Conservation (phyloP, 2,888 invertebrate genomes). For the Ametastegia equiseti region DNA sequence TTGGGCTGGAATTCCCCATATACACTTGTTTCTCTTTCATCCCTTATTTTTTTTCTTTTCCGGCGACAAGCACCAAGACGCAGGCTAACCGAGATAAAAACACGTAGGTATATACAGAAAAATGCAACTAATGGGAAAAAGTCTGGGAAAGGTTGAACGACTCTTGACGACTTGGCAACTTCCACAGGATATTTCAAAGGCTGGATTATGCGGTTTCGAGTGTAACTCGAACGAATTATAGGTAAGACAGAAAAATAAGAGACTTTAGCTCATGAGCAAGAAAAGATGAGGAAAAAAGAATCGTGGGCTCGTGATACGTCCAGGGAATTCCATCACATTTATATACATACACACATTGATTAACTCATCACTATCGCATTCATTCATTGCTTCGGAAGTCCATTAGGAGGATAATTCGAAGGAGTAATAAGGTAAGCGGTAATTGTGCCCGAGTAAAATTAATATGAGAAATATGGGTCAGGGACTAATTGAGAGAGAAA, state of each 20-base stretch:
- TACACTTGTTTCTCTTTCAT: too few relatives aligned
- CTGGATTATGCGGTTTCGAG: slow-evolving; percentile 18
- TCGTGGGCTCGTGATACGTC: too few relatives aligned
- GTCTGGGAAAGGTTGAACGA: not conserved
- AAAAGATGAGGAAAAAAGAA: not conserved
- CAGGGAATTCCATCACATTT: not conserved
- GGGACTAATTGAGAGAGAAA: not conserved
- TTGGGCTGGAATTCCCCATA: too few relatives aligned
- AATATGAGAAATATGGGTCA: slow-evolving; percentile 23
- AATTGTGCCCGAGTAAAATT: slow-evolving; percentile 15
- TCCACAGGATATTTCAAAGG: not conserved
- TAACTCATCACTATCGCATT: not conserved
- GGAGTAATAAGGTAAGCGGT: slow-evolving; percentile 21
- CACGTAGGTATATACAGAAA: too few relatives aligned
- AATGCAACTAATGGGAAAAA: too few relatives aligned
- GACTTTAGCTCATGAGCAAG: not conserved
- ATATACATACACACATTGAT: not conserved
- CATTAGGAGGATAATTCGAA: slow-evolving; percentile 12
- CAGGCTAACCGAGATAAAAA: too few relatives aligned
- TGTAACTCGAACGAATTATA: slow-evolving; percentile 55
- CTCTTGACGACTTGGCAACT: not conserved
- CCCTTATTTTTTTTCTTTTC: too few relatives aligned
- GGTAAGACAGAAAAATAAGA: slow-evolving; percentile 52
- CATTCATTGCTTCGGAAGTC: slow-evolving; percentile 24
- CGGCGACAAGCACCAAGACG: too few relatives aligned